Conservation (phyloP, 2,113 vertebrate genomes). For the Dunckerocampus dactyliophorus region DNA sequence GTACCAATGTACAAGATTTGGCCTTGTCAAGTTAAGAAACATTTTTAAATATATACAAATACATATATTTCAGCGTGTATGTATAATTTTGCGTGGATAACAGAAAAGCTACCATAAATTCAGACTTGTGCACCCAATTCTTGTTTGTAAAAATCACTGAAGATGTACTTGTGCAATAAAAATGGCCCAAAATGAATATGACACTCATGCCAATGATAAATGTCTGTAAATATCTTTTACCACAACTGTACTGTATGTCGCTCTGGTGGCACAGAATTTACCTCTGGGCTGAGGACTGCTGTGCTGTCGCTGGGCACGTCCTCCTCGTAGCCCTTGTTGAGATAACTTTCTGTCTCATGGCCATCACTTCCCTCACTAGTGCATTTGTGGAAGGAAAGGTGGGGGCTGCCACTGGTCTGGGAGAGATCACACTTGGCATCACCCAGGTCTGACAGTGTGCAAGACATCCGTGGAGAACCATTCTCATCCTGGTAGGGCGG, state of each 20-base stretch:
- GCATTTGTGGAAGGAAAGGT: conserved; percentile 85
- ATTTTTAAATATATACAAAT: no score
- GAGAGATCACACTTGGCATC: conserved; percentile 91
- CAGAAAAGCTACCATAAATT: no score
- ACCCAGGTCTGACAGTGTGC: conserved; percentile 87
- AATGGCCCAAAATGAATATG: no score
- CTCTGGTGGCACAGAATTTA: conserved; percentile 51
- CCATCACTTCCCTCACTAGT: conserved; percentile 85
- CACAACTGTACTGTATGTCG: accelerated
- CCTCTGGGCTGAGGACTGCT: conserved; percentile 92
- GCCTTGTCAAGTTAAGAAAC: no score
- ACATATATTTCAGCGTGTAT: no score
- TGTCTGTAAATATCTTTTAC: no score
- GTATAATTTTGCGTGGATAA: no score
- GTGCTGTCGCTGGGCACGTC: conserved; percentile 96
- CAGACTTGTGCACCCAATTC: no score
- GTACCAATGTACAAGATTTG: no score
- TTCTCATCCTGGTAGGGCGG: conserved; percentile 95
- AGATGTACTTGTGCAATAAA: no score
- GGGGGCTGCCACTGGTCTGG: conserved; percentile 87
- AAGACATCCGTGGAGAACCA: conserved; percentile 92
- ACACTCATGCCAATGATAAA: no score
- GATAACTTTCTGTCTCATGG: conserved; percentile 85
- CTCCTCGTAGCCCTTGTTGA: conserved; percentile 93
- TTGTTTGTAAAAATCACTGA: no score